A percentile compares a stretch with the other conserved stretches of the same genome.
These are phyloP conservation scores for Terebella lapidaria DNA, from an alignment of 2,888 invertebrate genomes.

Conservation along the genomic window DNA sequence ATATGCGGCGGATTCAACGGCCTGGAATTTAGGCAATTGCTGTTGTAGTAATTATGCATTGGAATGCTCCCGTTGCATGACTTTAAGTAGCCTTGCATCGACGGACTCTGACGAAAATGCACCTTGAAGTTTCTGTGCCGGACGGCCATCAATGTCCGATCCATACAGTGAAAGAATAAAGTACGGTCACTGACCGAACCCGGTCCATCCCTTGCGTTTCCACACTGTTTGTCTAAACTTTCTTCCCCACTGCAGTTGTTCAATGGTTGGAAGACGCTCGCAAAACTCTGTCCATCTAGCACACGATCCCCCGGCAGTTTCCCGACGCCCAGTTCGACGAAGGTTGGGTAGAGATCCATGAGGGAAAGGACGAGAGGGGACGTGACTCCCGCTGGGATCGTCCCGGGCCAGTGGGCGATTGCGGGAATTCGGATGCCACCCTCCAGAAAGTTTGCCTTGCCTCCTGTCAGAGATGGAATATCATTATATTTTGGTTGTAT, in stretches of 20 bases:
- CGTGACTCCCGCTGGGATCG: conserved; percentile 1
- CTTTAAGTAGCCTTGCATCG: no score
- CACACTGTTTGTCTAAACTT: no score
- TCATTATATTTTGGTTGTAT: background rate
- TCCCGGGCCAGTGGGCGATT: conserved; percentile 19
- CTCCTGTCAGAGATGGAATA: conserved; percentile 6
- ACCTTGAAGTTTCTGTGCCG: no score
- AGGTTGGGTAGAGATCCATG: conserved; percentile 19
- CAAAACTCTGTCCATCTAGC: conserved; percentile 10
- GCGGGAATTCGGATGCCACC: conserved; percentile 20
- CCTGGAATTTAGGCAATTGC: no score
- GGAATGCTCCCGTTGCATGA: no score
- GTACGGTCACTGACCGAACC: no score
- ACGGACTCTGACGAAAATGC: no score
- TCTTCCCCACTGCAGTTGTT: no score
- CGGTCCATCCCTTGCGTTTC: no score
- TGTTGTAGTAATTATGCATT: no score
- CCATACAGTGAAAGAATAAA: no score
- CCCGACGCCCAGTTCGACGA: conserved; percentile 9
- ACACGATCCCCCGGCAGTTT: background rate
- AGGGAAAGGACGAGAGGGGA: conserved; percentile 6
- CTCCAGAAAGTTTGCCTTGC: conserved; percentile 17
- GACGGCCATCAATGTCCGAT: no score
- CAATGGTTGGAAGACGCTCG: background rate
- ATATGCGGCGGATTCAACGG: background rate